Evolutionary conservation across 1,140 invertebrate species (phyloP), one percentile per base, ranked within the genome.

Genomic region (Drosophila kepulauana): DNA sequence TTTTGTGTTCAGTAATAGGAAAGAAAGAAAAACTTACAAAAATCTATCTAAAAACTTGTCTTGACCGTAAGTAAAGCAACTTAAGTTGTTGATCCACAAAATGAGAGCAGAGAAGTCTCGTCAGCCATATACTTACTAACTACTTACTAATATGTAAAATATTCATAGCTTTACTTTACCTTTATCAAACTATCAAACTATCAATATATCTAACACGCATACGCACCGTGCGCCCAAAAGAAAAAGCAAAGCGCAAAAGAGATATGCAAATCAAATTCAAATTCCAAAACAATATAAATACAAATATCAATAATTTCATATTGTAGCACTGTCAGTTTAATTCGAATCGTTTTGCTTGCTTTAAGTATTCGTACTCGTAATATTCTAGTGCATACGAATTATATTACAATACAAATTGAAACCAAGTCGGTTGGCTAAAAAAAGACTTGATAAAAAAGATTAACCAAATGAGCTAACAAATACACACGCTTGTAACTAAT

Each of bases 11-110:
- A 54, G 30, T 54, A 20, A 41, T 38, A 57, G 20, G 41, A 43
- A 43, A 43, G 13, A 11, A 57, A 41, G 41, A 43, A 43, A 43
- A 43, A 3, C 30, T 38, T 38, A 38, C 6, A 3, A 38, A 25
- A 38, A 56, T 41, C 54, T 57, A 10, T 57, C 33, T 57, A 41
- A 63, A 8, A 65, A 71, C 75, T 91, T 82, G 51, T 79, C 62
- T 73, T 51, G 69, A 84, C 68, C 84, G 84, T 89, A 89, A 90
- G 87, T 90, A 89, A 81, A 66, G 66, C 43, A 68, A 75, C 33
- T 30, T 48, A 70, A 59, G 52, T 67, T 45, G 43, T 65, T 65
- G 62, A 72, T 58, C 62, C 63, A 63, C 75, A 78, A 3, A 25
- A 25, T 25, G 20, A 57, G 46, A 80, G 62, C 62, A 59, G 67